Evolutionary conservation across 2,888 invertebrate species (phyloP), one percentile per base, ranked within the genome.

Genomic region (Clistopyga incitator): DNA sequence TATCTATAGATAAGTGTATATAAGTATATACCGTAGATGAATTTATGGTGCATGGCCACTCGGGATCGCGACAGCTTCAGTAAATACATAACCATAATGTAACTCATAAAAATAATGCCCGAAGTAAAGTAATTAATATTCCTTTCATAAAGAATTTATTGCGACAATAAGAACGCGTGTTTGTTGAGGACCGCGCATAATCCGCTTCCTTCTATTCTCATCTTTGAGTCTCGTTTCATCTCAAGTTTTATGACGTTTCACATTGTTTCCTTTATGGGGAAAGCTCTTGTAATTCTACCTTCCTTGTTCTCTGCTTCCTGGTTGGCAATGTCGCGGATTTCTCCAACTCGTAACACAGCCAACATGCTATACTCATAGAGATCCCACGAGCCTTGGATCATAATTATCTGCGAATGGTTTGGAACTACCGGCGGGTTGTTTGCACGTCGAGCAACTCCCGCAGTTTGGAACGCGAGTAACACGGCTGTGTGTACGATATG

Each of bases 321-420:
- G 59, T 70, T 65, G 77, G 77, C 52, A 72, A 74, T 61, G 82
- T 74, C 72, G 61, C 52, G 68, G 75, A 80, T 80, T 59, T 65
- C 50, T 29, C 77, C 34, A 45, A 34, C 79, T 79, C 79, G 76
- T 76, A 71, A 75, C 72, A 61, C 59, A 61, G n/a, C 59, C 29
- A 72, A 76, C 42, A 47, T 38, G 34, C 23, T 67, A 50, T 29
- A 65, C 29, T 8, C 18, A 47, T 34, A 59, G 29, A 74, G 61
- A 25, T 78, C 56, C 70, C 29, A 70, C 50, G 76, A 65, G 72
- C 68, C 52, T 59, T 83, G 80, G 80, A 83, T 83, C 79, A 92
- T 91, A 91, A 92, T 92, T 92, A 92, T 89, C 89, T 89, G 88
- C 86, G 89, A 91, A 90, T 90, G 90, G 88, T 87, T 87, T 86